Percentiles rank a stretch among this genome's conserved stretches.
Conservation (phyloP, 2,888 invertebrate species). For the Hypsopygia costalis region DNA sequence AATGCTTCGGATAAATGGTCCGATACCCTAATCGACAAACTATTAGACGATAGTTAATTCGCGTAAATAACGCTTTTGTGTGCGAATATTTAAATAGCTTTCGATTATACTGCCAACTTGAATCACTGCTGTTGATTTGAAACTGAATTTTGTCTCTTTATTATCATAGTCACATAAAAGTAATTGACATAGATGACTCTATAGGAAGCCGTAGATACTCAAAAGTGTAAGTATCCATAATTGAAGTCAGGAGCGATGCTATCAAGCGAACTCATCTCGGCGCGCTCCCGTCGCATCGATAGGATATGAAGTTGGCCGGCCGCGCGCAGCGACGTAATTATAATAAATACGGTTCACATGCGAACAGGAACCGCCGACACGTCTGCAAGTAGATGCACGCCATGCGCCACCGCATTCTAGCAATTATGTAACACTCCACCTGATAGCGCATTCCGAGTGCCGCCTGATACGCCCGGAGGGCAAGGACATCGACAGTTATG, state of each 20-base stretch:
- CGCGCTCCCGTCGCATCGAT: conserved; percentile 46
- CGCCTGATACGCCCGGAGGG: conserved; percentile 14
- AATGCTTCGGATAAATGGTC: conserved; percentile 45
- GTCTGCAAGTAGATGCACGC: conserved; percentile 32
- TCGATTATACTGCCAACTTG: too few relatives aligned
- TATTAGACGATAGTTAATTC: not conserved
- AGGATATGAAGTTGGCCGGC: conserved; percentile 44
- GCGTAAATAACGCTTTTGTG: not conserved
- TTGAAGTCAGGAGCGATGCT: conserved; percentile 41
- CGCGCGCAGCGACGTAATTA: conserved; percentile 58
- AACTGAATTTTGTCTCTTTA: too few relatives aligned
- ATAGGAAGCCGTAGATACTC: conserved; percentile 9
- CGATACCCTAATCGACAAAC: conserved; percentile 28
- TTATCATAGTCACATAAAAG: not conserved
- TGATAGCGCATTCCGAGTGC: conserved; percentile 22
- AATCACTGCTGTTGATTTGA: too few relatives aligned
- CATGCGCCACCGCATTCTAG: conserved; percentile 46
- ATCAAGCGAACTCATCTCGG: conserved; percentile 34
- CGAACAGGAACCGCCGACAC: conserved; percentile 52
- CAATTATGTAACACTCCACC: conserved; percentile 54
- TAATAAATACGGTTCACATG: conserved; percentile 68
- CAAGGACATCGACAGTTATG: conserved; percentile 15
- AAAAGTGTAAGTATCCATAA: conserved; percentile 46
- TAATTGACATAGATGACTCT: conserved; percentile 5
- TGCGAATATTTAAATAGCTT: not conserved